Conservation (phyloP, 1,140 invertebrate genomes). For the Medauroidea extradentata region DNA sequence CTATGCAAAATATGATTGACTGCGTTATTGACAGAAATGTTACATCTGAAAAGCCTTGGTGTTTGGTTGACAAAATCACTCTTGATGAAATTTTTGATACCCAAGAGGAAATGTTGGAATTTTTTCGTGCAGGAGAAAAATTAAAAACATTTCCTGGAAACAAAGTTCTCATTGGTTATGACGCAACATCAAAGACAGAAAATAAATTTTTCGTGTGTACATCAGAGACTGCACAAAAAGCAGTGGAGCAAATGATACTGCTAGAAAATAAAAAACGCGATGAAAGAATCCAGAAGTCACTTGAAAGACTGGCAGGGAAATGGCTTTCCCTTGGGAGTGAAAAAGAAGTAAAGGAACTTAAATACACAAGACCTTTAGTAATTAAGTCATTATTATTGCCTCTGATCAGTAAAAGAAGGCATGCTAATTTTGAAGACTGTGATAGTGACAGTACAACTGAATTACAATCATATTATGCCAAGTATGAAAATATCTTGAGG, state of each 20-base stretch:
- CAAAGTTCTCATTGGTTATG: constrained; percentile 62
- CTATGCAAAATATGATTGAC: constrained; percentile 47
- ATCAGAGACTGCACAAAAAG: constrained; percentile 45
- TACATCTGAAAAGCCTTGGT: constrained; percentile 69
- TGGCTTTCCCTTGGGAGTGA: constrained; percentile 63
- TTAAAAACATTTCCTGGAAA: constrained; percentile 49
- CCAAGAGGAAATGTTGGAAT: constrained; percentile 48
- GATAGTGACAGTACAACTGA: no score
- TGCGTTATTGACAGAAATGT: constrained; percentile 52
- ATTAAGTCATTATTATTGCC: not conserved
- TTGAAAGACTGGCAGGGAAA: constrained; percentile 51
- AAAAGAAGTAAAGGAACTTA: constrained; percentile 52
- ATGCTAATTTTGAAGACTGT: not conserved
- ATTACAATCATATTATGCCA: no score
- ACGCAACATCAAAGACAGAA: constrained; percentile 51
- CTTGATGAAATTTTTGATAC: constrained; percentile 51
- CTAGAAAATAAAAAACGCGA: constrained; percentile 57
- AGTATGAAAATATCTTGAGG: no score
- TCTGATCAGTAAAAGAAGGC: not conserved
- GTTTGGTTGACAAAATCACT: constrained; percentile 54
- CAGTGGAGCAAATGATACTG: constrained; percentile 48
- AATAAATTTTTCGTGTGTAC: constrained; percentile 68
- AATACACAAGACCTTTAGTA: constrained; percentile 48
- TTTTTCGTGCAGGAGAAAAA: constrained; percentile 48
- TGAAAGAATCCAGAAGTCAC: constrained; percentile 54